These are phyloP conservation scores for Glossophaga mutica DNA, from an alignment of 2,797 vertebrate genomes.

Conservation along the genomic window DNA sequence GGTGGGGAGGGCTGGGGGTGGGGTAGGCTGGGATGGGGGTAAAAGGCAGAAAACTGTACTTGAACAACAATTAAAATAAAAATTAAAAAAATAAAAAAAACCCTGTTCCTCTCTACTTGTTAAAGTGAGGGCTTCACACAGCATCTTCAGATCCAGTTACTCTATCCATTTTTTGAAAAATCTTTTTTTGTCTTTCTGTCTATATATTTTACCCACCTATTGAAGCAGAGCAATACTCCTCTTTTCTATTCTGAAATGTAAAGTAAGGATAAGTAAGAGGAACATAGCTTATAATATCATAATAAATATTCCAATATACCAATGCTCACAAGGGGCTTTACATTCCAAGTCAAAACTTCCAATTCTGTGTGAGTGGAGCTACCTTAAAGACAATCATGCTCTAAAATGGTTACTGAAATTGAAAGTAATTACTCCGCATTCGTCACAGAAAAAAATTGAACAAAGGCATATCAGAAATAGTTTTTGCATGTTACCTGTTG, in stretches of 20 bases:
- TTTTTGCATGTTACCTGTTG: not conserved
- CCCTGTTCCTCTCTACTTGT: not conserved
- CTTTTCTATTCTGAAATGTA: not conserved
- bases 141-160: not conserved
- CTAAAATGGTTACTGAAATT: not conserved
- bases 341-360: not conserved
- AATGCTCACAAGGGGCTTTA: not conserved
- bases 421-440: not conserved
- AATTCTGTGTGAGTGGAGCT: not conserved
- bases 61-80: too few species aligned
- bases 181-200: not conserved
- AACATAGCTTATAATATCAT: not conserved
- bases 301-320: not conserved
- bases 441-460: not conserved
- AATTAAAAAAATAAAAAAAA: too few species aligned
- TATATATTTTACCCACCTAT: not conserved
- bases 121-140: not conserved
- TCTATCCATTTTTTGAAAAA: not conserved
- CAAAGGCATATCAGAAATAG: not conserved
- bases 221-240: not conserved
- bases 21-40: too few species aligned
- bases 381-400: not conserved
- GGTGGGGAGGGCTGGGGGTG: too few species aligned
- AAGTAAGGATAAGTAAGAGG: not conserved
- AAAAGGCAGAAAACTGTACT: too few species aligned